Percentiles rank a stretch among this genome's conserved stretches.
These are phyloP conservation scores for Calameuta idolon DNA, from an alignment of 2,888 invertebrate species.

Conservation along the genomic window DNA sequence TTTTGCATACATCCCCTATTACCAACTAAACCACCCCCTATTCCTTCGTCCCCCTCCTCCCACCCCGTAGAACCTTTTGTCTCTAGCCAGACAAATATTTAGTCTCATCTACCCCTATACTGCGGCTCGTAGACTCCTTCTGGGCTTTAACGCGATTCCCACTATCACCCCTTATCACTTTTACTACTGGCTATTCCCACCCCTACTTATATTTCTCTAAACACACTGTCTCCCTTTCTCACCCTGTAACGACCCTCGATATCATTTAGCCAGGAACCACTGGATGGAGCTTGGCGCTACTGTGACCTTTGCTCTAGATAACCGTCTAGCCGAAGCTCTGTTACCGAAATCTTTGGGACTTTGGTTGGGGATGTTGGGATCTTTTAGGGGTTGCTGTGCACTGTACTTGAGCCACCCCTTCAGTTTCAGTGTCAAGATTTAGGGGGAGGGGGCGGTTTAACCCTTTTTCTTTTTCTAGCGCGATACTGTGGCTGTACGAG, in stretches of 20 bases:
- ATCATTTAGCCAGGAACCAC: not conserved
- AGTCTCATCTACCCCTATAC: slow-evolving; percentile 31
- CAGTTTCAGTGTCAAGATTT: too few species aligned
- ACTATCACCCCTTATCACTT: slow-evolving; percentile 9
- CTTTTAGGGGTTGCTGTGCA: too few species aligned
- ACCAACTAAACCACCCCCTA: slow-evolving; percentile 24
- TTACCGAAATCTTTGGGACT: slow-evolving; percentile 29
- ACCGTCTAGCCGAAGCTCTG: slow-evolving; percentile 14
- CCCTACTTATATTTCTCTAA: slow-evolving; percentile 10
- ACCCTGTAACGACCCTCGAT: not conserved
- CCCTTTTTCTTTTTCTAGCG: too few species aligned
- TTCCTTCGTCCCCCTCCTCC: slow-evolving; percentile 22
- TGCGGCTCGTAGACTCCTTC: slow-evolving; percentile 25
- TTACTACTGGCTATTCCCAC: slow-evolving; percentile 6
- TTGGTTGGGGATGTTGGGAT: not conserved
- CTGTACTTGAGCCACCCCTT: too few species aligned
- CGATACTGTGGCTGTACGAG: too few species aligned
- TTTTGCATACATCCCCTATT: slow-evolving; percentile 36
- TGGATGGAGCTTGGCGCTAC: not conserved
- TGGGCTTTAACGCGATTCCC: slow-evolving; percentile 26
- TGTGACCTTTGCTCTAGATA: not conserved
- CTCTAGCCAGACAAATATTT: slow-evolving; percentile 40
- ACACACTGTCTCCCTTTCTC: slow-evolving; percentile 15
- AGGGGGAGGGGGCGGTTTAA: too few species aligned
- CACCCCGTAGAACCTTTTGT: slow-evolving; percentile 37